Percentiles rank a stretch among this genome's conserved stretches.
phyloP scores from a whole-genome alignment of 2,888 invertebrate species.

The Resseliella maxima region DNA sequence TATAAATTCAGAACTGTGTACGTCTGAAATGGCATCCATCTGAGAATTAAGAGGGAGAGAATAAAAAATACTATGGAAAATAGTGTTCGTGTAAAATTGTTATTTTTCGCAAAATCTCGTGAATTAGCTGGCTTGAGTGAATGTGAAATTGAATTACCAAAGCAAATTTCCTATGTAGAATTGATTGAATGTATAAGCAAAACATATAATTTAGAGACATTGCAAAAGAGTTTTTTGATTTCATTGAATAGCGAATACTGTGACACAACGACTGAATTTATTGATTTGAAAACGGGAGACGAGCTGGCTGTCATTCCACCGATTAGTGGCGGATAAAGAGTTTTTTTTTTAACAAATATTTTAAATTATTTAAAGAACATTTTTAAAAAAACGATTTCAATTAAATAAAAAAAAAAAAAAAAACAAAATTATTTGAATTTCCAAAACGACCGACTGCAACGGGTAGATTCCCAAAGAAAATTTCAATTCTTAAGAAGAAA shows the following conservation, averaged over 20 bases:
- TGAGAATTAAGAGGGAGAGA: no score
- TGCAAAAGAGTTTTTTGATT: constrained; percentile 79
- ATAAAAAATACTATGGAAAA: constrained; percentile 56
- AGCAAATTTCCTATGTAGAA: constrained; percentile 70
- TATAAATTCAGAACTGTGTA: not conserved
- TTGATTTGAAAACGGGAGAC: constrained; percentile 76
- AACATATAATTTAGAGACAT: constrained; percentile 74
- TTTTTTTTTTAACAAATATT: no score
- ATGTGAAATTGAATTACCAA: constrained; percentile 69
- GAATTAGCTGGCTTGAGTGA: constrained; percentile 79
- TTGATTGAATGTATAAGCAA: constrained; percentile 73
- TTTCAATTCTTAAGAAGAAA: no score
- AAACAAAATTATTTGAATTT: no score
- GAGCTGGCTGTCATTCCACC: constrained; percentile 94
- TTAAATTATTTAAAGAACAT: no score
- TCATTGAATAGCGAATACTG: constrained; percentile 88
- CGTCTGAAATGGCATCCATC: not conserved
- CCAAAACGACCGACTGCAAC: no score
- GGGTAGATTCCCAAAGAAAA: no score
- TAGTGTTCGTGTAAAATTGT: constrained; percentile 73
- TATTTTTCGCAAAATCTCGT: constrained; percentile 92
- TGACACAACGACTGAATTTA: constrained; percentile 68
- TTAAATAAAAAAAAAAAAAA: no score
- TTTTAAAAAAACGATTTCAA: no score
- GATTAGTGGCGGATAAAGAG: constrained; percentile 85